A percentile compares a stretch with the other conserved stretches of the same genome.
These are phyloP conservation scores for Drosophila subobscura DNA, from an alignment of 1,140 invertebrate species.

Conservation along the genomic window DNA sequence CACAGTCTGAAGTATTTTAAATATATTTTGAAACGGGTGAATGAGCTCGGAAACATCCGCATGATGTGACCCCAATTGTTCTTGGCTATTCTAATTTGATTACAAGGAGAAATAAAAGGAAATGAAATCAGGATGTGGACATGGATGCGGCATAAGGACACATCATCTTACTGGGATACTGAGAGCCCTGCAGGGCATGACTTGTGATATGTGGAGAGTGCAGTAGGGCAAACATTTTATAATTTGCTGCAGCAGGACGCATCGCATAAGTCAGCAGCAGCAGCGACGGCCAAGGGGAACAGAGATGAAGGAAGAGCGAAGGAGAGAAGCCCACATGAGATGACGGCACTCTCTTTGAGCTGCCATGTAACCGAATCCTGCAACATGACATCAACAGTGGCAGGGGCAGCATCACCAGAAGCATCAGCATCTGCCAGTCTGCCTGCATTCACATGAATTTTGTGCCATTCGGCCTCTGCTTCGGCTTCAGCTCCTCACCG, in stretches of 20 bases:
- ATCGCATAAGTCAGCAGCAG: constrained; percentile 67
- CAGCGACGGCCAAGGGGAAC: neutral
- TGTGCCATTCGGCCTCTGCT: neutral
- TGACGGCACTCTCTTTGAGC: constrained; percentile 34
- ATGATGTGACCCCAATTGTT: constrained; percentile 43
- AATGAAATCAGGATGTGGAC: constrained; percentile 17
- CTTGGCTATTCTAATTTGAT: constrained; percentile 54
- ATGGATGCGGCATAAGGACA: constrained; percentile 1
- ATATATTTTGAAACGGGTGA: neutral
- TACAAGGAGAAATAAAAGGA: constrained; percentile 40
- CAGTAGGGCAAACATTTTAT: constrained; percentile 68
- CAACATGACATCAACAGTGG: constrained; percentile 41
- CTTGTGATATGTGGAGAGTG: constrained; percentile 68
- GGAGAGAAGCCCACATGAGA: constrained; percentile 2
- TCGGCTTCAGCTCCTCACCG: constrained; percentile 26
- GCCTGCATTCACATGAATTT: constrained; percentile 15
- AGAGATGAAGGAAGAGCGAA: constrained; percentile 6
- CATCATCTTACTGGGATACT: constrained; percentile 37
- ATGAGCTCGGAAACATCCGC: constrained; percentile 26
- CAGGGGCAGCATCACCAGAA: constrained; percentile 34
- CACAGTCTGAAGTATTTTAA: neutral
- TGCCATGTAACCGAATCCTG: constrained; percentile 54
- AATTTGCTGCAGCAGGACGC: constrained; percentile 68
- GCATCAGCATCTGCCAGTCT: constrained; percentile 49
- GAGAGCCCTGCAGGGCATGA: constrained; percentile 53